Evolutionary conservation across 2,113 vertebrate species (phyloP), one percentile per base, ranked within the genome.

Genomic region (Pedionomus torquatus): DNA sequence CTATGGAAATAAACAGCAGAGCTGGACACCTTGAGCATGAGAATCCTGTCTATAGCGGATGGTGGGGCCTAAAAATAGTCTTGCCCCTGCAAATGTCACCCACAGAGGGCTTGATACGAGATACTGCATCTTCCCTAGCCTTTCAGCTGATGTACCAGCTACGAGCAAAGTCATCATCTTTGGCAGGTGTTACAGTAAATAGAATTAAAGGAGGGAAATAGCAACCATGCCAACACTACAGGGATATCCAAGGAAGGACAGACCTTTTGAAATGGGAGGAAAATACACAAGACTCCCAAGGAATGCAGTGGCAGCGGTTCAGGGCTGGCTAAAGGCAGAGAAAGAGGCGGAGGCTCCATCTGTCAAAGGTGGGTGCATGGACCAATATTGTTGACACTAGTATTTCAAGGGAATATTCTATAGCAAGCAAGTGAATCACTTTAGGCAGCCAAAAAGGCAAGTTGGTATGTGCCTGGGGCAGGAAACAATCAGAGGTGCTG

Each of bases 51-150:
- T 83, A 76, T 63, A 51, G 68, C 49, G 78, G 60, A 55, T 25
- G 51, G 28, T 21, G 16, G 14, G 20, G 15, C 70, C 83, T 91
- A 97, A 96, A 95, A 91, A 93, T 95, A 96, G n/a, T 6, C 86
- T 68, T 95, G 49, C 15, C 77, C 35, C 60, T 60, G 52, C 33
- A 96, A 95, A 96, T 87, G 81, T 89, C 94, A 96, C 43, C 57
- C 48, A 52, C 43, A 39, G 83, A 66, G 61, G 55, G 4, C 77
- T 55, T 87, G 94, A 94, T 15, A 95, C 0, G 2, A 82, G 93
- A 95, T 72, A 68, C 61, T 64, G 69, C 91, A 72, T 83, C 91
- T 79, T 94, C 43, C 74, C 58, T 66, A 60, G 48, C 65, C 94
- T 60, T 71, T 60, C 46, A 81, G 83, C 46, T 57, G 79, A 63